Evolutionary conservation across 2,113 vertebrate species (phyloP), one percentile per base, ranked within the genome.

Genomic region (Scophthalmus maximus): DNA sequence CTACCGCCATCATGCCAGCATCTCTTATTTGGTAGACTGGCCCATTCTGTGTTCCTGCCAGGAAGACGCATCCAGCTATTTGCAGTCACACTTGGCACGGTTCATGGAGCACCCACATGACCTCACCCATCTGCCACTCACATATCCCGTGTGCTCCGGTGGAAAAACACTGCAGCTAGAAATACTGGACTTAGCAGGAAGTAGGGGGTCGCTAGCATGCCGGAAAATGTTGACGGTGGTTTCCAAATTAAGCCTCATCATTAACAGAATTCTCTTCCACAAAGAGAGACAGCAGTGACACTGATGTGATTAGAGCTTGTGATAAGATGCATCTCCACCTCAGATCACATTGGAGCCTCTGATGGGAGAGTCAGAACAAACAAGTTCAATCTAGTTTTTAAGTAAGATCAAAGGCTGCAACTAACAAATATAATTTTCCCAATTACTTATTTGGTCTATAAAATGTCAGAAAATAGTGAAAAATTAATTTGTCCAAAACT

Each of bases 111-210:
- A 67, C 51, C 44, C 84, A 64, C 68, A 69, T 93, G 87, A 91
- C 85, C 87, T 91, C 88, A 85, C 85, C 84, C 91, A 90, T 87
- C 91, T 91, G 88, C 78, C 89, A 82, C 76, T 81, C 74, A 64
- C 83, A 82, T 80, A 87, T 88, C 84, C 79, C 53, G 44, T 69
- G 67, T 90, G 68, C 76, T 79, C 30, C 29, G 44, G 64, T 90
- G 91, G 90, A 93, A 91, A 90, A 93, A 89, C 78, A 91, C 76
- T 25, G 71, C 30, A 53, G 68, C 68, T 86, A 82, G 69, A 91
- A 84, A 92, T 88, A 85, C 70, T 60, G 73, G 72, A 59, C 51
- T 5, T 34, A 34, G 42, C 6, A 38, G 36, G 36, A 14, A 11
- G 42, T 6, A 15, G 40, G 15, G 20, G 17, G 49, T 44, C 6